Base-by-base conservation (phyloP, 2,797 vertebrate species). In the Harpagifer antarcticus region DNA sequence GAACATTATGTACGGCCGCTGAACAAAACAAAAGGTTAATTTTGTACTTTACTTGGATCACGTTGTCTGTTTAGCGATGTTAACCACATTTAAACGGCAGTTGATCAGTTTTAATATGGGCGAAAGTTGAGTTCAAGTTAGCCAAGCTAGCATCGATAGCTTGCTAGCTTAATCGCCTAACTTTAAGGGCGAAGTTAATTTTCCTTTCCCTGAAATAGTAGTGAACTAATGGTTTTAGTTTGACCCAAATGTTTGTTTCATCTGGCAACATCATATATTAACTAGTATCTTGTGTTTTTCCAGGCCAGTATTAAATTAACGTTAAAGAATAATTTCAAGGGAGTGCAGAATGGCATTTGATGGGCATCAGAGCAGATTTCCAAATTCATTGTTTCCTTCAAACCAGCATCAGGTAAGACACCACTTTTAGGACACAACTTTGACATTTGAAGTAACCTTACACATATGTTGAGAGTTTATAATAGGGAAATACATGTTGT, bases 341-440 rank as follows among this genome's bases (percentile, higher is more conserved):
- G 74, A 86, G 49, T 48, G 79, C 74, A 92, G 43, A 76, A 89
- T 93, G 88, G 90, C 86, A 4, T 92, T 91, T 62, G 86, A 91
- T 60, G 74, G 81, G 13, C 80, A 83, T 79, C 88, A 86, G 17
- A 81, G 56, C 45, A 31, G 60, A 10, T 73, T 74, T 60, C 33
- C 79, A 64, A 90, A 90, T 67, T 88, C 86, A 7, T 80, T 87
- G 20, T 90, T 90, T 59, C 85, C 89, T 12, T 50, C 79, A 5
- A 76, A 76, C 47, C 74, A 89, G 19, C 65, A 2, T 31, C 87
- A 87, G 86, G 92, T 92, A 86, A 86, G 60, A 0, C 40, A 7
- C 5, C 1, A 15, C 33, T 40, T 13, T 31, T 52, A 9, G 3
- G 19, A 20, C 0, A 3, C 11, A 59, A 2, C 5, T 12, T 9